Conservation (phyloP, 2,888 invertebrate species). For the Leucophenga montana region DNA sequence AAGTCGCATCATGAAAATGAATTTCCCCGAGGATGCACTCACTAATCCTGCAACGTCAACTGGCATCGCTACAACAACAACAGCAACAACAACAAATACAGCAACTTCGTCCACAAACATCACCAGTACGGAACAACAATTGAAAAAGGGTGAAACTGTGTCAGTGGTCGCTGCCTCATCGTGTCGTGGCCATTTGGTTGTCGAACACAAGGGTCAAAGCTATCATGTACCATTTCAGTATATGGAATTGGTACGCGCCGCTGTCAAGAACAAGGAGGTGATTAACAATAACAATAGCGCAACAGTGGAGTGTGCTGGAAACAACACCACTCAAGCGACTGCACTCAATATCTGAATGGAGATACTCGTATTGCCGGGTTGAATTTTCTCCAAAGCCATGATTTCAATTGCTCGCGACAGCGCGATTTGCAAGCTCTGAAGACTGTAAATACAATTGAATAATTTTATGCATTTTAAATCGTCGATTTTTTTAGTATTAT, state of each 20-base stretch:
- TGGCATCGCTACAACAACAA: slow-evolving; percentile 44
- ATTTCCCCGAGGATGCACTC: slow-evolving; percentile 80
- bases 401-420: too few species aligned
- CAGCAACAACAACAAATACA: slow-evolving; percentile 43
- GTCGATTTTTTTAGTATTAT: too few species aligned
- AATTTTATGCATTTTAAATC: too few species aligned
- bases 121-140: slow-evolving; percentile 69
- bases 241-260: slow-evolving; percentile 75
- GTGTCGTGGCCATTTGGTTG: slow-evolving; percentile 88
- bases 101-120: slow-evolving; percentile 44
- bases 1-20: slow-evolving; percentile 91
- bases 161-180: slow-evolving; percentile 90
- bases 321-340: slow-evolving; percentile 22
- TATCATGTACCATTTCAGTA: slow-evolving; percentile 88
- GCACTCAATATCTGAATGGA: neutral
- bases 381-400: too few species aligned
- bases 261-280: neutral
- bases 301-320: slow-evolving; percentile 31
- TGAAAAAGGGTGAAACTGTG: slow-evolving; percentile 89
- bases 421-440: too few species aligned
- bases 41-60: slow-evolving; percentile 61
- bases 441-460: too few species aligned
- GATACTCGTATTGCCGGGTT: too few species aligned
- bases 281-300: slow-evolving; percentile 35
- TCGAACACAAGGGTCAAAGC: slow-evolving; percentile 84